Conservation (phyloP, 92 coral and sea anemone species). For the Bergia puertoricense region DNA sequence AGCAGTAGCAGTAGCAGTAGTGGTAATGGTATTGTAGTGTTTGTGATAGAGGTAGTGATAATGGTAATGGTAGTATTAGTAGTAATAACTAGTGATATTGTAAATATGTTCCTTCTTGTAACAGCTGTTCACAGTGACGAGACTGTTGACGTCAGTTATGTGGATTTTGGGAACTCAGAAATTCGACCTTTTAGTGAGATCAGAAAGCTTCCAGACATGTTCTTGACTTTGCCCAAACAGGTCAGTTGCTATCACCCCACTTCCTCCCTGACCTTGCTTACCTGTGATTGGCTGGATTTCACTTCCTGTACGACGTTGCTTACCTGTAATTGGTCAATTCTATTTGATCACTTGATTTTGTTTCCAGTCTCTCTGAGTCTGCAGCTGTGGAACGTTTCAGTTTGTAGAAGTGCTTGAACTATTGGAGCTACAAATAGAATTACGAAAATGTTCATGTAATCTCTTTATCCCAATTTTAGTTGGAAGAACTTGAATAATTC, state of each 20-base stretch:
- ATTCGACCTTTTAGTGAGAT: conserved; percentile 79
- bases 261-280: neutral
- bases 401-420: no score
- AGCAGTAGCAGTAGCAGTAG: neutral
- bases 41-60: neutral
- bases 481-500: neutral
- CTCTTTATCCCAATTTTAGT: neutral
- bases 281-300: neutral
- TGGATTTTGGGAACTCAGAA: conserved; percentile 96
- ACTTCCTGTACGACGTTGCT: neutral
- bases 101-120: neutral
- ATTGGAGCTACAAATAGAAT: no score
- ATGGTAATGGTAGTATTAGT: neutral
- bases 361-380: neutral
- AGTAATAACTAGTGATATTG: neutral
- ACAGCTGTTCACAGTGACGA: conserved; percentile 82
- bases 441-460: no score
- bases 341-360: neutral
- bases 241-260: conserved; percentile 11
- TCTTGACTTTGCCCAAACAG: conserved; percentile 76
- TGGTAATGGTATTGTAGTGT: neutral
- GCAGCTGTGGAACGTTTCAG: neutral
- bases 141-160: conserved; percentile 74
- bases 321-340: neutral
- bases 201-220: conserved; percentile 88